Conservation (phyloP, 92 coral and sea anemone species). For the Muricea muricata region DNA sequence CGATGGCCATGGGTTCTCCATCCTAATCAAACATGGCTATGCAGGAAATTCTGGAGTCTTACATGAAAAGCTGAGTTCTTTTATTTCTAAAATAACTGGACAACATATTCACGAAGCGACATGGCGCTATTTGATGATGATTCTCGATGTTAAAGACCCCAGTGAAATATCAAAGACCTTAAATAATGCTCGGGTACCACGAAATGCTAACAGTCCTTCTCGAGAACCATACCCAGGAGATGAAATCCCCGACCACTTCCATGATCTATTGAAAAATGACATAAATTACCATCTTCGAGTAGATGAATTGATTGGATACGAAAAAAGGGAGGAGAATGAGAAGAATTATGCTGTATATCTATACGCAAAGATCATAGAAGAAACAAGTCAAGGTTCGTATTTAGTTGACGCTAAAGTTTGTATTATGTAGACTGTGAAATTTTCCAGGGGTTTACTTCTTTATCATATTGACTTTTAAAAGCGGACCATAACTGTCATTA, state of each 20-base stretch:
- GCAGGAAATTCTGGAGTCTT: not conserved
- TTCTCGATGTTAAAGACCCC: conserved; percentile 18
- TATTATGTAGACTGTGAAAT: no score
- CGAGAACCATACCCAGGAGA: conserved; percentile 57
- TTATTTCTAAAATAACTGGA: conserved; percentile 15
- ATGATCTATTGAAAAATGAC: conserved; percentile 19
- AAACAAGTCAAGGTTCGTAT: conserved; percentile 32
- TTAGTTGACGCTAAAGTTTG: no score
- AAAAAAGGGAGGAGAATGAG: conserved; percentile 9
- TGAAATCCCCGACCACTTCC: conserved; percentile 16
- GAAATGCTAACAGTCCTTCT: not conserved
- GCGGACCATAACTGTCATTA: no score
- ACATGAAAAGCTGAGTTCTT: conserved; percentile 13
- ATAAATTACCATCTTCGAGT: conserved; percentile 20
- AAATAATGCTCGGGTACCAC: conserved; percentile 25
- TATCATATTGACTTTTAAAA: no score
- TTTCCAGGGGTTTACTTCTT: no score
- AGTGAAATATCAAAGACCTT: not conserved
- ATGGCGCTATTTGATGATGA: conserved; percentile 30
- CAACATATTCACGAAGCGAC: not conserved
- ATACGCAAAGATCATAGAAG: conserved; percentile 76
- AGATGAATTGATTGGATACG: conserved; percentile 42
- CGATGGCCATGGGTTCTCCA: not conserved
- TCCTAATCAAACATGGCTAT: not conserved
- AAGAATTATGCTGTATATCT: conserved; percentile 31